A percentile compares a stretch with the other conserved stretches of the same genome.
Conservation (phyloP, 37 sponge, comb jelly and placozoan species). For the Diacarnus erythraeanus region DNA sequence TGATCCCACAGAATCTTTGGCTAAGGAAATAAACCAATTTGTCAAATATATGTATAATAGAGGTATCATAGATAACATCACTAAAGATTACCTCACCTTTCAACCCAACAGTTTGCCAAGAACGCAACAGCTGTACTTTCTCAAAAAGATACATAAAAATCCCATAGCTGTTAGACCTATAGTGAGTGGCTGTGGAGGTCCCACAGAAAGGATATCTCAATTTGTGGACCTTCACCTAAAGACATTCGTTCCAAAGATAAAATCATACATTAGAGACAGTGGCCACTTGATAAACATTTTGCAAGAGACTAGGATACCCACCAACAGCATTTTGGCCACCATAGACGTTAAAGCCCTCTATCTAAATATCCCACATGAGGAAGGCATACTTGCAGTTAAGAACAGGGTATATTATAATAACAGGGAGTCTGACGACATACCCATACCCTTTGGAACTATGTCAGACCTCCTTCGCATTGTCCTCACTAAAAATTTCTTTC, state of each 20-base stretch:
- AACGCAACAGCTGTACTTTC: background rate
- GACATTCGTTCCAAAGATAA: background rate
- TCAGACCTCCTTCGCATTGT: background rate
- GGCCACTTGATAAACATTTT: no score
- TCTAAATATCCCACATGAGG: background rate
- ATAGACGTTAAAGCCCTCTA: no score
- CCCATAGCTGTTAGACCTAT: background rate
- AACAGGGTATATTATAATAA: background rate
- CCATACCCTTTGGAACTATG: background rate
- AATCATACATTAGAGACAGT: background rate
- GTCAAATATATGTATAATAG: background rate
- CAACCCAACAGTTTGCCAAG: no score
- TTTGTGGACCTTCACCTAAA: background rate
- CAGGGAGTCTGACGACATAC: background rate
- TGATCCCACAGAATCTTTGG: background rate
- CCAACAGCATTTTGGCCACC: no score
- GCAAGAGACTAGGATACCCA: no score
- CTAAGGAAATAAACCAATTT: background rate
- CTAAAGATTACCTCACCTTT: background rate
- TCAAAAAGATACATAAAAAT: background rate
- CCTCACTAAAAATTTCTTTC: conserved; percentile 15
- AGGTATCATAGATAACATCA: background rate
- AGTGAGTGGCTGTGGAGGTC: background rate
- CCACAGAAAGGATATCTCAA: background rate
- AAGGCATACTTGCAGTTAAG: background rate